Evolutionary conservation across 1,140 invertebrate genomes (phyloP), one percentile per base, ranked within the genome.

Genomic region (Drosophila gunungcola): DNA sequence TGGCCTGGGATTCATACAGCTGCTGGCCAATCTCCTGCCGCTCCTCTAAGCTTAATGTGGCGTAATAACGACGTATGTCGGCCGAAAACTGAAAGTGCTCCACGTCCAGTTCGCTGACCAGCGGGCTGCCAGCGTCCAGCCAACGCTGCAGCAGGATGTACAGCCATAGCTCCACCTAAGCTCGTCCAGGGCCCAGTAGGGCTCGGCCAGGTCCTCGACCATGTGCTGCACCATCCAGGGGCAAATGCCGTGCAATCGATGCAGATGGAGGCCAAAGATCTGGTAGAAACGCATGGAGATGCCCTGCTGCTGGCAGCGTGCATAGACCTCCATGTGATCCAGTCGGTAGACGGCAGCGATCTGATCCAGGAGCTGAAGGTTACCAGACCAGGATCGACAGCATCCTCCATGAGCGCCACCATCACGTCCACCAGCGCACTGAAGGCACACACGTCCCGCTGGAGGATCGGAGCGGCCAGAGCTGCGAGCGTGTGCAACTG

Each of bases 361-460:
- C 21, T 60, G 6, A 4, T 16, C 34, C n/a, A 61, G 1, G 1
- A 75, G n/a, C 25, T 29, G 2, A 1, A 3, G 6, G 2, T 51
- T 10, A 16, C 0, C 25, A 46, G 16, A n/a, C 49, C 45, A 0
- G 6, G 39, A 38, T 63, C 9, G 5, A 42, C 4, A 0, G 42
- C 57, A 63, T 83, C 64, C 42, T 57, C 57, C 74, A 79, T 21
- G 1, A 55, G 38, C 0, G 41, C 53, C 45, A 64, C 62, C 42
- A 80, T 25, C 6, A 78, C 61, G 9, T 72, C 48, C 12, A 92
- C 4, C 0, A 69, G 13, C 0, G 83, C 60, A 4, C 60, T 67
- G 10, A 93, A 93, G 3, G 97, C 91, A 72, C 97, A 86, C 0
- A 69, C 60, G 11, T 73, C 57, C 1, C 36, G 12, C 2, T 27